Conservation (phyloP, 2,113 vertebrate species). For the Passer domesticus region DNA sequence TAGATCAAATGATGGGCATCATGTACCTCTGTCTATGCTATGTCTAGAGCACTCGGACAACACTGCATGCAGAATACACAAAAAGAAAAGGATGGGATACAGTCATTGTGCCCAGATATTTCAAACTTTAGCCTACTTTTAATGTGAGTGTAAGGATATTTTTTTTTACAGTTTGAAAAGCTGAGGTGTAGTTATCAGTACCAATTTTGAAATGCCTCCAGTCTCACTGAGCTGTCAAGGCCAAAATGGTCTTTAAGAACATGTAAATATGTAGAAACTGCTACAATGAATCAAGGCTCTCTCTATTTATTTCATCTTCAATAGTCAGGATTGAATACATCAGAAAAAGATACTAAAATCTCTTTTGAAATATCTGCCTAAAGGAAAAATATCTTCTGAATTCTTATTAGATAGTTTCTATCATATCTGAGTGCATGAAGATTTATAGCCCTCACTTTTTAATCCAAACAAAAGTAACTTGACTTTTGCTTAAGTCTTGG, state of each 20-base stretch:
- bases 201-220: background rate
- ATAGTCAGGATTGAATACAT: background rate
- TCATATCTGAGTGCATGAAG: background rate
- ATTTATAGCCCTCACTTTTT: slow-evolving; percentile 22
- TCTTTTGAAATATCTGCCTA: background rate
- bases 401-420: background rate
- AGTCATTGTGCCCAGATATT: background rate
- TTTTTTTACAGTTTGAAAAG: background rate
- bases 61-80: background rate
- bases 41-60: background rate
- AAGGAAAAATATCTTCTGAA: slow-evolving; percentile 11
- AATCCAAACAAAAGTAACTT: background rate
- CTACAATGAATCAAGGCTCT: background rate
- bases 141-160: background rate
- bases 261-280: background rate
- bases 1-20: background rate
- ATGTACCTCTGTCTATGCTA: background rate
- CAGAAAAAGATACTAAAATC: background rate
- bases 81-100: background rate
- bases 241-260: background rate
- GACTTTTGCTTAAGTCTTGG: background rate
- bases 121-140: background rate
- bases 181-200: background rate
- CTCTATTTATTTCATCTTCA: background rate
- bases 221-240: background rate